A percentile compares a stretch with the other conserved stretches of the same genome.
phyloP scores from a whole-genome alignment of 2,888 invertebrate species.

The Stenchaetothrips biformis region DNA sequence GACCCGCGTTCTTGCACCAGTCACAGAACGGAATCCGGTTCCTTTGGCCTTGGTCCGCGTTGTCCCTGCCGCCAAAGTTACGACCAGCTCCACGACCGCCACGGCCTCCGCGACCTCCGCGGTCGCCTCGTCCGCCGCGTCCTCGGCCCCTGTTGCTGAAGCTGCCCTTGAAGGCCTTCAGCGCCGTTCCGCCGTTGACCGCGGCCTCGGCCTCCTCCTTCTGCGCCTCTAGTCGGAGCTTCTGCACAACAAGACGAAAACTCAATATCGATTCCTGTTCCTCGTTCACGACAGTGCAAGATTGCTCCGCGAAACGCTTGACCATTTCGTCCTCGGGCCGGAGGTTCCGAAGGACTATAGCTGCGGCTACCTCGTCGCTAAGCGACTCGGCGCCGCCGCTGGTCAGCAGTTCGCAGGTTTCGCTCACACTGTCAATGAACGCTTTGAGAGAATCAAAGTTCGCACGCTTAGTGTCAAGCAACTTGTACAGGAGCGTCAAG shows the following conservation, averaged over 20 bases:
- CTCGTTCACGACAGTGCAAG: background rate
- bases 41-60: background rate
- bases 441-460: background rate
- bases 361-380: conserved; percentile 1
- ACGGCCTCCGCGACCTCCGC: too few species aligned
- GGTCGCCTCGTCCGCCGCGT: background rate
- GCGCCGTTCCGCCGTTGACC: background rate
- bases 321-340: background rate
- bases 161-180: background rate
- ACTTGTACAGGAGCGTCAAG: background rate
- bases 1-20: background rate
- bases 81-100: background rate
- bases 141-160: background rate
- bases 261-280: background rate
- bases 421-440: background rate
- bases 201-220: background rate
- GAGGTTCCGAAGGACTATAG: background rate
- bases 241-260: background rate
- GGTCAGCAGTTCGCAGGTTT: background rate
- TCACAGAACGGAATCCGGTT: background rate
- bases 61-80: background rate
- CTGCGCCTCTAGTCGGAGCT: background rate
- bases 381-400: background rate
- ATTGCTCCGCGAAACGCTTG: background rate
- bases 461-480: background rate